These are phyloP conservation scores for Nomada lathburiana DNA, from an alignment of 2,888 invertebrate species.

Conservation along the genomic window DNA sequence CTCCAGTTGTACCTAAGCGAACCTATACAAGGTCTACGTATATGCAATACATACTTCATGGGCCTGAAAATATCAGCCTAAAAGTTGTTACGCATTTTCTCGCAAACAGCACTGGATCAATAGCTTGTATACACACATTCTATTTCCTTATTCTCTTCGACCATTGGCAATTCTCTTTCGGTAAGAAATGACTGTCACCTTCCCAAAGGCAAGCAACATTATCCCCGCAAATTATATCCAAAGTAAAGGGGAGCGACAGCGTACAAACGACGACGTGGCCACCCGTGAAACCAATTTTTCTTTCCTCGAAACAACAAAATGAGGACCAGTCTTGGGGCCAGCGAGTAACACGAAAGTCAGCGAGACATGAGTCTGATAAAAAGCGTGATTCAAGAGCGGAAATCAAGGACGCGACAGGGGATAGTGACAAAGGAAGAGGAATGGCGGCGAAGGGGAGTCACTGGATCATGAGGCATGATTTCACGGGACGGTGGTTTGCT, in stretches of 20 bases:
- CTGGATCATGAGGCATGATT: slow-evolving; percentile 80
- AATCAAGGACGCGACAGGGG: slow-evolving; percentile 50
- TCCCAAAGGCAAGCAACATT: no score
- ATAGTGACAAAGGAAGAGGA: slow-evolving; percentile 44
- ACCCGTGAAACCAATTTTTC: background rate
- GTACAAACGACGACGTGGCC: background rate
- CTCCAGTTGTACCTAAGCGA: no score
- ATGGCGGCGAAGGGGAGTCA: slow-evolving; percentile 57
- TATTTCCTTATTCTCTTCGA: no score
- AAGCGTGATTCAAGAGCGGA: slow-evolving; percentile 40
- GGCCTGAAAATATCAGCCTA: no score
- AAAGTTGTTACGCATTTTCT: no score
- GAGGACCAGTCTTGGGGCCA: background rate
- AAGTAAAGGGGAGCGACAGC: background rate
- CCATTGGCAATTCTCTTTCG: no score
- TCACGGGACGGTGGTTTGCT: slow-evolving; percentile 81
- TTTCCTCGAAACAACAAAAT: slow-evolving; percentile 5
- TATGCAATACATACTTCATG: no score
- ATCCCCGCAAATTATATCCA: background rate
- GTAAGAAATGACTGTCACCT: no score
- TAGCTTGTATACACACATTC: no score
- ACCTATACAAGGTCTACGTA: no score
- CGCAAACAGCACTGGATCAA: no score
- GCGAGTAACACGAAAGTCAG: slow-evolving; percentile 17
- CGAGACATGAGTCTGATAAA: slow-evolving; percentile 29